Evolutionary conservation across 2,888 invertebrate species (phyloP), one percentile per base, ranked within the genome.

Genomic region (Eupithecia pulchellata): DNA sequence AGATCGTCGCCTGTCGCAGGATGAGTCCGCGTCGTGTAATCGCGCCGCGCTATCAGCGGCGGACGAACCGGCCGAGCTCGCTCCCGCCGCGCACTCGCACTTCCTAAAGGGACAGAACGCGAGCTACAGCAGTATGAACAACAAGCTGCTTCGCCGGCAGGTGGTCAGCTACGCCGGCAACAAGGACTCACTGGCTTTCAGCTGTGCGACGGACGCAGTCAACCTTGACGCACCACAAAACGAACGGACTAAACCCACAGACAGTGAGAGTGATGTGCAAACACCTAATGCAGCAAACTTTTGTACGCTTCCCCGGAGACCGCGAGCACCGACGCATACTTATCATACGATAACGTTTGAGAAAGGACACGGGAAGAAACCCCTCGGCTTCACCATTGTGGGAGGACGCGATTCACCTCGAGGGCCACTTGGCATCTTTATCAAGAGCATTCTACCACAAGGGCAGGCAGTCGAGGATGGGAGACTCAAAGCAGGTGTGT

Each of bases 361-460:
- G 85, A 98, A 98, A 84, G 98, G 97, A 1, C 95, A 96, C 11
- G 97, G 97, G 2, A 97, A 97, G 85, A 98, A 97, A 89, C 97
- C 97, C 0, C 94, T 98, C 39, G 98, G 98, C n/a, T 98, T 98
- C 86, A 98, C 97, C 14, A 97, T 98, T 79, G 98, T 98, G 3
- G 98, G 98, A 57, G 98, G 98, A 62, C 95, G 96, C 71, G 98
- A 98, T 86, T 97, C 97, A 42, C 97, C 97, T 2, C 96, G 97
- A 86, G 98, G 97, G 70, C 97, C 97, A 75, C 95, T 98, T 85
- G 98, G 98, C 60, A 98, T 98, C 86, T 98, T 97, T 89, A 97
- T 98, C 78, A 97, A 98, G 88, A 97, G 97, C 84, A 97, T 98
- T 78, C 95, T 98, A 81, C 96, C 97, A 61, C 96, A 96, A 86